A percentile compares a stretch with the other conserved stretches of the same genome.
These are phyloP conservation scores for Gastrophryne carolinensis DNA, from an alignment of 2,797 vertebrate species.

Conservation along the genomic window DNA sequence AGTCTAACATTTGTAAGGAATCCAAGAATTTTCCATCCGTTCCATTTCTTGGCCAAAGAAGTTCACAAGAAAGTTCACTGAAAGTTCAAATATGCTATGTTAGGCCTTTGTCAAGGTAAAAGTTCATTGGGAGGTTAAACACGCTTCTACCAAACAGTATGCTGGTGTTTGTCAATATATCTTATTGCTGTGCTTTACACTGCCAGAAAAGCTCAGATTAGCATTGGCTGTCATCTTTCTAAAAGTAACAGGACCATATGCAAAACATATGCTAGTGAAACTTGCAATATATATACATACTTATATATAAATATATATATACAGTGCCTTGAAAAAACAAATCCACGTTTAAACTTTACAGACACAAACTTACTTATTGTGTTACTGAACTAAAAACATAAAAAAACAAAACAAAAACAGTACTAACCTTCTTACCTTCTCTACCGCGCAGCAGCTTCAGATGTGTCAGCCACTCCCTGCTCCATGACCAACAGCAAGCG, in stretches of 20 bases:
- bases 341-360: no score
- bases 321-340: no score
- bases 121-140: conserved; percentile 81
- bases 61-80: conserved; percentile 80
- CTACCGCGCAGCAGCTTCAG: no score
- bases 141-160: conserved; percentile 49
- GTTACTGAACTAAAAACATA: no score
- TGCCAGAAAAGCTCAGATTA: not conserved
- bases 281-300: not conserved
- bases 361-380: no score
- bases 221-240: not conserved
- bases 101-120: conserved; percentile 74
- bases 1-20: conserved; percentile 69
- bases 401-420: no score
- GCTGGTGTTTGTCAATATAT: conserved; percentile 36
- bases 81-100: conserved; percentile 83
- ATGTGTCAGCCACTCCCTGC: no score
- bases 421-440: no score
- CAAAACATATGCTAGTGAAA: not conserved
- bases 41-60: conserved; percentile 69
- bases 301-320: no score
- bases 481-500: no score
- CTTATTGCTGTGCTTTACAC: conserved; percentile 24
- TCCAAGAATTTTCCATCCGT: conserved; percentile 80
- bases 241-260: not conserved